phyloP scores from a whole-genome alignment of 2,888 invertebrate species.

The Nematopogon swammerdamellus region DNA sequence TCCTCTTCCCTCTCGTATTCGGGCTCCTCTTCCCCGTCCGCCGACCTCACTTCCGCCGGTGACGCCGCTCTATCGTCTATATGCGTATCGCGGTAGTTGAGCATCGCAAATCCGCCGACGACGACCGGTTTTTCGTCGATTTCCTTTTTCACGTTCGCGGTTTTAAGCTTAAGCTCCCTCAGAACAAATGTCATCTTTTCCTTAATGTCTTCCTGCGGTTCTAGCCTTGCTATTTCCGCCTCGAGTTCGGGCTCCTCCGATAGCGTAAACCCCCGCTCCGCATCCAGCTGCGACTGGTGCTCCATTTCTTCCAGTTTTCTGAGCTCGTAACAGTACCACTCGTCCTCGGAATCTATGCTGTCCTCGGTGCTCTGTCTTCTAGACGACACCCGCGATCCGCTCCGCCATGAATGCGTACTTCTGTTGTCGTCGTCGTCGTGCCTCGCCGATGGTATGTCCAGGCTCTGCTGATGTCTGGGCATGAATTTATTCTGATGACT shows the following conservation, averaged over 20 bases:
- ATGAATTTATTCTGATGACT: constrained; percentile 58
- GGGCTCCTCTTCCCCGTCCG: constrained; percentile 20
- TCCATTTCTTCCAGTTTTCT: constrained; percentile 85
- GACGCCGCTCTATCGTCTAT: constrained; percentile 14
- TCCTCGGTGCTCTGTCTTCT: constrained; percentile 89
- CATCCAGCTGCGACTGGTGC: constrained; percentile 65
- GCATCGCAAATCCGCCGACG: constrained; percentile 1
- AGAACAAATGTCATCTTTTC: constrained; percentile 79
- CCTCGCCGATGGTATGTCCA: constrained; percentile 72
- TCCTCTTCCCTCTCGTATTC: constrained; percentile 39
- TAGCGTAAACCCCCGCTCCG: constrained; percentile 59
- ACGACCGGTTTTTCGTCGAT: constrained; percentile 31
- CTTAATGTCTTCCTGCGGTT: constrained; percentile 68
- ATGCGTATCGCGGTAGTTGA: constrained; percentile 8
- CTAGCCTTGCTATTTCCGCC: constrained; percentile 45
- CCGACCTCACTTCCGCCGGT: constrained; percentile 29
- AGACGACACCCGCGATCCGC: constrained; percentile 81
- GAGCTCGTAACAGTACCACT: constrained; percentile 89
- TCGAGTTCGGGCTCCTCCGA: constrained; percentile 59
- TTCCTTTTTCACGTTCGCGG: constrained; percentile 43
- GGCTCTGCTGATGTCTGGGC: constrained; percentile 70
- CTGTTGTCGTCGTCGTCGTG: constrained; percentile 80
- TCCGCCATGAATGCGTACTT: constrained; percentile 85
- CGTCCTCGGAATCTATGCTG: constrained; percentile 90
- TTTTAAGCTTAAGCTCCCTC: constrained; percentile 70